A percentile compares a stretch with the other conserved stretches of the same genome.
Evolutionary conservation across 2,113 vertebrate genomes (phyloP).

Genomic region (Phrynosoma platyrhinos): DNA sequence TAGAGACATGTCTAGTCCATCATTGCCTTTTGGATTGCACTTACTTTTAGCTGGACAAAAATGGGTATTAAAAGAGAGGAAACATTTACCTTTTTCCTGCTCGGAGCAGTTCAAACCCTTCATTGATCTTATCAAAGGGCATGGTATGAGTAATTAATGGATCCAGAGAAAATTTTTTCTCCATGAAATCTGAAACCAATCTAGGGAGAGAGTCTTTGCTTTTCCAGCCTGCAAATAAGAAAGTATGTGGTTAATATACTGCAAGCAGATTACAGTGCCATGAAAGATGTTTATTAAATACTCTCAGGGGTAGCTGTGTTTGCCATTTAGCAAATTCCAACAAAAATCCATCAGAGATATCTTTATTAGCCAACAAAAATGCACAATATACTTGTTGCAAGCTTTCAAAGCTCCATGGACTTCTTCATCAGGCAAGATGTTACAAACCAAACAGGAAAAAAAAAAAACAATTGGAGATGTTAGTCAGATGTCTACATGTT

Average conservation of each 20-base stretch:
- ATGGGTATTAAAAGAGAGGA: not conserved
- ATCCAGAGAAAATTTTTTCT: slow-evolving; percentile 88
- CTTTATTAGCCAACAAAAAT: no score
- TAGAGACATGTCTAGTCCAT: not conserved
- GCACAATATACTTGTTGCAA: no score
- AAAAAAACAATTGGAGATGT: no score
- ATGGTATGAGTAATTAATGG: slow-evolving; percentile 89
- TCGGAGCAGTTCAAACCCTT: slow-evolving; percentile 88
- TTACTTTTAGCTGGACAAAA: not conserved
- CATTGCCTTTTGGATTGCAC: not conserved
- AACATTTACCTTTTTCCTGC: slow-evolving; percentile 65
- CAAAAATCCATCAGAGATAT: no score
- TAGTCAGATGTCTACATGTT: no score
- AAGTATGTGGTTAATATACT: slow-evolving; percentile 66
- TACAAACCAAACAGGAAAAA: no score
- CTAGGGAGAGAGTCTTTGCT: slow-evolving; percentile 81
- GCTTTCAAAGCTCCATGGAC: no score
- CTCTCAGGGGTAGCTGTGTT: no score
- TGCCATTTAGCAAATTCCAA: no score
- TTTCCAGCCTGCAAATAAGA: slow-evolving; percentile 67
- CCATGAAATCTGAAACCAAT: slow-evolving; percentile 88
- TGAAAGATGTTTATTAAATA: slow-evolving; percentile 2
- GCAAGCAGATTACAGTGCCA: slow-evolving; percentile 68
- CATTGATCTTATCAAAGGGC: slow-evolving; percentile 85
- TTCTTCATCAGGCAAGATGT: no score